Base-by-base conservation (phyloP, 2,888 invertebrate genomes). In the Cataglyphis altisquamis region DNA sequence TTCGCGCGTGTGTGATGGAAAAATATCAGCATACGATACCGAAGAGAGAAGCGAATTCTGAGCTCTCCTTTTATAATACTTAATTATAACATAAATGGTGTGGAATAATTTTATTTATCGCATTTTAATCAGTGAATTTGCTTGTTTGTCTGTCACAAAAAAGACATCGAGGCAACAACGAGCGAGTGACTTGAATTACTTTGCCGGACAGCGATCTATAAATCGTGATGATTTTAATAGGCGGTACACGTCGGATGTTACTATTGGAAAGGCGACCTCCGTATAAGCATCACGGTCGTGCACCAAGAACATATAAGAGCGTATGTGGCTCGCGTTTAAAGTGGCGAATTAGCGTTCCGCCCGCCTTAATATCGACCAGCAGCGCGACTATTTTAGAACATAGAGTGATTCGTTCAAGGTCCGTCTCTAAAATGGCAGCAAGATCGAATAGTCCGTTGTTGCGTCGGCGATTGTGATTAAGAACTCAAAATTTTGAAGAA, bases 231-330 rank as follows among this genome's bases (percentile, higher is more conserved):
- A 77, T 60, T 81, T 90, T 86, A 67, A 82, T 73, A 92, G 85
- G 89, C 92, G 77, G 57, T 68, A 88, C 92, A 92, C 92, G 92
- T 92, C 88, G 89, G 88, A 86, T 91, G 89, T 90, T 89, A 91
- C 91, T 88, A 90, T 91, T 87, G 85, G 84, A 86, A 86, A 86
- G 66, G 55, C 90, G 89, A 89, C 89, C 91, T 90, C 87, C 85
- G 88, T 84, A 86, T 78, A 80, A 86, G 87, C 87, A 90, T 89
- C 91, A 91, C 87, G 91, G 91, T 90, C 91, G 88, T 86, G 82
- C 86, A 87, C 90, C 87, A 87, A 87, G 89, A 64, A 87, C 84
- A 78, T 64, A 64, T 82, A 83, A 52, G 48, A 84, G 78, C 85
- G 87, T 83, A 85, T 90, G 88, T 88, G 90, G 90, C 82, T 89